A percentile compares a stretch with the other conserved stretches of the same genome.
phyloP scores from a whole-genome alignment of 2,888 invertebrate genomes.

The Drosophila birchii region DNA sequence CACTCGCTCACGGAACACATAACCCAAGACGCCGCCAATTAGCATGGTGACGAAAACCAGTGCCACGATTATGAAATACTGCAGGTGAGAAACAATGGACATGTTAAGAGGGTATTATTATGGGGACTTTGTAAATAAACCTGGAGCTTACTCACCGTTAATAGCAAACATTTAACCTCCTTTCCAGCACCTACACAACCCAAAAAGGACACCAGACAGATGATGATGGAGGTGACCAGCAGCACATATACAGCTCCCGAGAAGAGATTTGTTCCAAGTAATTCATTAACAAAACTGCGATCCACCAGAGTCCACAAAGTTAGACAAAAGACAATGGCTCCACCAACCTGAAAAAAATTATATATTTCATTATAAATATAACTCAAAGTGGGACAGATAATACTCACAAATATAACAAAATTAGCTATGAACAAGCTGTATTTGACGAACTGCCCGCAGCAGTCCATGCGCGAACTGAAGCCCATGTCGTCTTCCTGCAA shows the following conservation, averaged over 20 bases:
- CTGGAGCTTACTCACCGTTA: slow-evolving; percentile 88
- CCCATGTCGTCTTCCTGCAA: slow-evolving; percentile 87
- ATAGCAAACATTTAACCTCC: slow-evolving; percentile 96
- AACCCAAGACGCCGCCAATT: slow-evolving; percentile 95
- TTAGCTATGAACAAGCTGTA: slow-evolving; percentile 93
- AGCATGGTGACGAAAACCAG: slow-evolving; percentile 95
- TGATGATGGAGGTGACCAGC: slow-evolving; percentile 91
- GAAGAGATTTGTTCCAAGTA: slow-evolving; percentile 94
- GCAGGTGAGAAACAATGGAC: slow-evolving; percentile 55
- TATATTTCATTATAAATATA: not conserved
- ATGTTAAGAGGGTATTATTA: slow-evolving; percentile 25
- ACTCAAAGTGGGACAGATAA: not conserved
- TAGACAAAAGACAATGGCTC: slow-evolving; percentile 90
- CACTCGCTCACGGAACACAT: slow-evolving; percentile 95
- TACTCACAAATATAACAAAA: slow-evolving; percentile 93
- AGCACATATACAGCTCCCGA: slow-evolving; percentile 94
- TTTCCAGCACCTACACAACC: slow-evolving; percentile 97
- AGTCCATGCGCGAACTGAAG: slow-evolving; percentile 93
- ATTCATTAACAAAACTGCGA: slow-evolving; percentile 92
- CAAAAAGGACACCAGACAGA: slow-evolving; percentile 93
- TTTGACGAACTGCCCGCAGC: slow-evolving; percentile 95
- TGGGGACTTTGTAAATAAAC: not conserved
- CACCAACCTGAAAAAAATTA: slow-evolving; percentile 88
- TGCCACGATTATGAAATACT: slow-evolving; percentile 96
- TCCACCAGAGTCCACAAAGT: slow-evolving; percentile 94